A percentile compares a stretch with the other conserved stretches of the same genome.
These are phyloP conservation scores for Tamias sibiricus DNA, from an alignment of 2,113 vertebrate species.

Conservation along the genomic window DNA sequence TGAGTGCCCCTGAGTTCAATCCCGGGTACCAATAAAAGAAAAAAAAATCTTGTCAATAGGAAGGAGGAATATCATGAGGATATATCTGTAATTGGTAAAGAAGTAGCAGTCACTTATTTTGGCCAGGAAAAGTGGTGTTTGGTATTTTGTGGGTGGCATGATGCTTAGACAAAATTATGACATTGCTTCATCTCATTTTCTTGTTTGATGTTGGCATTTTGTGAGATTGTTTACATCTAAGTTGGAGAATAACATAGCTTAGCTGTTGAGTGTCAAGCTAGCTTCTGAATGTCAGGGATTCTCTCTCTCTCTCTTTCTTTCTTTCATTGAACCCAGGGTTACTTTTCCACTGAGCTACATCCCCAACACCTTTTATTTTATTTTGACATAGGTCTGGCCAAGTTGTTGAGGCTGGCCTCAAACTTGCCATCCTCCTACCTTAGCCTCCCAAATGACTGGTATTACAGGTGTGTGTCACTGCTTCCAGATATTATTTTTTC, in stretches of 20 bases:
- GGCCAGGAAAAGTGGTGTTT: not conserved
- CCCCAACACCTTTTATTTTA: no score
- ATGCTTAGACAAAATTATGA: slow-evolving; percentile 56
- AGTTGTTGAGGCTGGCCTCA: no score
- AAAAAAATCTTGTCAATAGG: slow-evolving; percentile 25
- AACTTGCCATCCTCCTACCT: no score
- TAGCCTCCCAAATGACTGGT: no score
- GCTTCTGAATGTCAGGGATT: slow-evolving; percentile 1
- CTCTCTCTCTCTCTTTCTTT: no score
- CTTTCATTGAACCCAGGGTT: no score
- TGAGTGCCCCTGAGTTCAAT: no score
- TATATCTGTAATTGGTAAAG: not conserved
- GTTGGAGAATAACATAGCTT: slow-evolving; percentile 29
- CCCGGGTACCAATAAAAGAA: no score
- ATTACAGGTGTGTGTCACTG: no score
- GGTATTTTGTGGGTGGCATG: not conserved
- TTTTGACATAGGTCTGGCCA: no score
- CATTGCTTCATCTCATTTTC: slow-evolving; percentile 28
- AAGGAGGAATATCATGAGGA: not conserved
- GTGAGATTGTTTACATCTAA: slow-evolving; percentile 43
- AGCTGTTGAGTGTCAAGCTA: not conserved
- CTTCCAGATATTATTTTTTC: not conserved
- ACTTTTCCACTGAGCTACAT: no score
- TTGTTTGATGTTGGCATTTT: slow-evolving; percentile 13
- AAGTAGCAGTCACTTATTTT: slow-evolving; percentile 30